A percentile compares a stretch with the other conserved stretches of the same genome.
Conservation (phyloP, 2,888 invertebrate species). For the Apoda limacodes region DNA sequence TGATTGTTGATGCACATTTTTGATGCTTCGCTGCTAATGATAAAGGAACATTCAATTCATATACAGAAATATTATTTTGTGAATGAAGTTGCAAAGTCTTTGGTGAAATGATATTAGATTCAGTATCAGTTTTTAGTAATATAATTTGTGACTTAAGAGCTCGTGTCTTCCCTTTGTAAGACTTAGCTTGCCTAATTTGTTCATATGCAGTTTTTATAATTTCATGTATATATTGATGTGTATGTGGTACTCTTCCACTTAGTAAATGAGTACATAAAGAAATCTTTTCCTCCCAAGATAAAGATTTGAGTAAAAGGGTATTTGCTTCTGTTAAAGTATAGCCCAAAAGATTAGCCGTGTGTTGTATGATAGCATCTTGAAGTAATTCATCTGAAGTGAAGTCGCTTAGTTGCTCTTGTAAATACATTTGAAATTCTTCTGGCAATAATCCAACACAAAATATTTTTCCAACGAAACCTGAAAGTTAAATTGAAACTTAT, state of each 20-base stretch:
- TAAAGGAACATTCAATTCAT: slow-evolving; percentile 25
- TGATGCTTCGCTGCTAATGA: slow-evolving; percentile 23
- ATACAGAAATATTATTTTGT: slow-evolving; percentile 21
- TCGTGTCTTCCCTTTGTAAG: slow-evolving; percentile 16
- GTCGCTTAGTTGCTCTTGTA: slow-evolving; percentile 21
- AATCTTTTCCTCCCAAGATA: slow-evolving; percentile 23
- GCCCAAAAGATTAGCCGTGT: slow-evolving; percentile 22
- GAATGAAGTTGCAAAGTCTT: slow-evolving; percentile 24
- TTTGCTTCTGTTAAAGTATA: slow-evolving; percentile 10
- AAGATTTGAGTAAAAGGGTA: slow-evolving; percentile 8
- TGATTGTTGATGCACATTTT: slow-evolving; percentile 28
- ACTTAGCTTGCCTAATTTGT: slow-evolving; percentile 22
- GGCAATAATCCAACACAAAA: slow-evolving; percentile 38
- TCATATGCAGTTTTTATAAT: slow-evolving; percentile 29
- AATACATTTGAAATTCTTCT: slow-evolving; percentile 21
- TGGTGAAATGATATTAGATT: background rate
- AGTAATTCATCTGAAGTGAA: slow-evolving; percentile 22
- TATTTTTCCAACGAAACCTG: slow-evolving; percentile 36
- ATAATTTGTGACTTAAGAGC: slow-evolving; percentile 29
- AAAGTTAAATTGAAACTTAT: background rate
- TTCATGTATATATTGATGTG: slow-evolving; percentile 31
- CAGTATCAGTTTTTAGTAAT: slow-evolving; percentile 21
- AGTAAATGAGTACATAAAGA: slow-evolving; percentile 19
- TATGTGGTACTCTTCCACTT: slow-evolving; percentile 24
- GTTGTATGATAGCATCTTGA: slow-evolving; percentile 23